Evolutionary conservation across 2,888 invertebrate species (phyloP).

Genomic region (Anodontia alba): DNA sequence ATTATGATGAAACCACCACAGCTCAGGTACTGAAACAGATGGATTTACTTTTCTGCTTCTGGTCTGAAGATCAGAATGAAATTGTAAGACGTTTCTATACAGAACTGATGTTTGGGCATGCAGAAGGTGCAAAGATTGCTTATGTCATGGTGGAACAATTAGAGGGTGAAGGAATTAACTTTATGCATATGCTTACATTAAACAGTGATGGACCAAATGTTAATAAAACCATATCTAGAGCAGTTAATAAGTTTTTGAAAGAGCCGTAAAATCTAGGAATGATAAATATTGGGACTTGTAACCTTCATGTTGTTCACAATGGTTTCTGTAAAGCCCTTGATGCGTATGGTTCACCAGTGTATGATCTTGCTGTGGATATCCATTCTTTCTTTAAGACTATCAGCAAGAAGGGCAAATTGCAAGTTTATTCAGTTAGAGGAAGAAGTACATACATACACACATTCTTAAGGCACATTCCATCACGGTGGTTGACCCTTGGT

Average conservation of each 20-base stretch:
- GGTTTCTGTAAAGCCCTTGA: no score
- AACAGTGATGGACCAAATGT: slow-evolving; percentile 8
- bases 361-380: background rate
- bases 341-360: background rate
- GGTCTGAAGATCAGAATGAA: slow-evolving; percentile 22
- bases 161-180: background rate
- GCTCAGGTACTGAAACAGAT: slow-evolving; percentile 36
- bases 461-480: no score
- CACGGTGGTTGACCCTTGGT: background rate
- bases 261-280: background rate
- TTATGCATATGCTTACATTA: background rate
- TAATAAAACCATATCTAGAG: background rate
- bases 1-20: no score
- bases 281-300: no score
- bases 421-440: background rate
- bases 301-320: no score
- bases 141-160: background rate
- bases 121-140: slow-evolving; percentile 14
- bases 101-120: slow-evolving; percentile 31
- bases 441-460: background rate
- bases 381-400: no score
- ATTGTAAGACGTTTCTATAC: no score
- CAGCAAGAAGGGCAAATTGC: background rate
- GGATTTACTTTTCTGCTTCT: slow-evolving; percentile 18
- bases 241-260: background rate